phyloP scores from a whole-genome alignment of 2,888 invertebrate species.

The Lepidonotus clava region DNA sequence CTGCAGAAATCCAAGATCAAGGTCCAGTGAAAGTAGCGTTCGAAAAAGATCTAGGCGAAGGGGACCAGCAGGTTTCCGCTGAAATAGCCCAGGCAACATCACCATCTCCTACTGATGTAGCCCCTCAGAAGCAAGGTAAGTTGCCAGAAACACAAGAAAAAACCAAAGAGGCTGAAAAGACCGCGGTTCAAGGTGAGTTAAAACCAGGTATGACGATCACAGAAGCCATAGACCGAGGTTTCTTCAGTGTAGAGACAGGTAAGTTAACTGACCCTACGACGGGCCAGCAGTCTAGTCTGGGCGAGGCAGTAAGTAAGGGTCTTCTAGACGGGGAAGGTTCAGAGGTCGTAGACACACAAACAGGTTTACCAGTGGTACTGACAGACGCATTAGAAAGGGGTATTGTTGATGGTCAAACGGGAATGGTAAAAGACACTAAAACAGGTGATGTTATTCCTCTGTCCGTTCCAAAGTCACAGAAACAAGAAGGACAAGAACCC shows the following conservation, averaged over 20 bases:
- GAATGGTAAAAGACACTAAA: too few species aligned
- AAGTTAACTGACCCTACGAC: background rate
- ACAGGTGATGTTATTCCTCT: too few species aligned
- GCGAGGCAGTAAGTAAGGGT: background rate
- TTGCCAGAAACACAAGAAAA: background rate
- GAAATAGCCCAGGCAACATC: background rate
- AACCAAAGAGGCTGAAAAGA: background rate
- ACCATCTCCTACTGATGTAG: background rate
- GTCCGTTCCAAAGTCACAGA: too few species aligned
- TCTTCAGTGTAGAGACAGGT: constrained; percentile 82
- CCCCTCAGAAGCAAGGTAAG: background rate
- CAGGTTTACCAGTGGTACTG: background rate
- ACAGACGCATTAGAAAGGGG: background rate
- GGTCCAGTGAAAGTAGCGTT: too few species aligned
- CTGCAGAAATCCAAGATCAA: too few species aligned
- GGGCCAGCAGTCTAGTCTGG: background rate
- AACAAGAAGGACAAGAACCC: too few species aligned
- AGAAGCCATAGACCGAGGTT: constrained; percentile 84
- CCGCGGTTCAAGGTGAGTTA: background rate
- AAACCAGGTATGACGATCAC: constrained; percentile 6
- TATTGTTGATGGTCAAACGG: background rate
- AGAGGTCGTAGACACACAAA: background rate
- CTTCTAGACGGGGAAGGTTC: background rate
- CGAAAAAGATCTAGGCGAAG: background rate
- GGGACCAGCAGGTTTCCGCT: background rate